Percentiles rank a stretch among this genome's conserved stretches.
These are phyloP conservation scores for Leucoraja erinaceus DNA, from an alignment of 2,113 vertebrate genomes.

Conservation along the genomic window DNA sequence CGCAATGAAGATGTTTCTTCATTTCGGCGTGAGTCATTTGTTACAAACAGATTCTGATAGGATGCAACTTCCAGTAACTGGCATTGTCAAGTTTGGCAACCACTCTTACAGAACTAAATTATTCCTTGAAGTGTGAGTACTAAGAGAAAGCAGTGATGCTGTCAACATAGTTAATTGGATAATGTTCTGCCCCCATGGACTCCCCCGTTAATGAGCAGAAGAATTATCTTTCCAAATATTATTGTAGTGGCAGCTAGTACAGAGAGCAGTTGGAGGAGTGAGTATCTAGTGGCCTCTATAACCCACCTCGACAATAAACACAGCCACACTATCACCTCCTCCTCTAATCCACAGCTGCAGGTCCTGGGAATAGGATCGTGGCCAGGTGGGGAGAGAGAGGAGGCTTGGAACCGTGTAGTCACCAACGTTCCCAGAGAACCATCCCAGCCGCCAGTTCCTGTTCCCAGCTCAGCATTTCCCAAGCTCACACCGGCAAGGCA, in stretches of 20 bases:
- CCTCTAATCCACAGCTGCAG: background rate
- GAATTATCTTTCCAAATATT: conserved; percentile 27
- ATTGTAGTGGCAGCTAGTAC: background rate
- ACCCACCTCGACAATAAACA: background rate
- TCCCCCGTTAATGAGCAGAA: background rate
- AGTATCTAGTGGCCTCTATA: background rate
- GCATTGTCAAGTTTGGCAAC: background rate
- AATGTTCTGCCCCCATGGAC: background rate
- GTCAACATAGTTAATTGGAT: background rate
- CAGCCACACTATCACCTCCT: background rate
- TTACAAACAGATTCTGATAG: background rate
- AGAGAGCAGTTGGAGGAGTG: background rate
- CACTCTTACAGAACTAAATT: background rate
- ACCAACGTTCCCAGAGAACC: background rate
- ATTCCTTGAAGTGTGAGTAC: background rate
- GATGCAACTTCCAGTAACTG: background rate
- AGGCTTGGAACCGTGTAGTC: background rate
- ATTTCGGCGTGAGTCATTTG: background rate
- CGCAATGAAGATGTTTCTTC: background rate
- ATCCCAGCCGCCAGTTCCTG: no score
- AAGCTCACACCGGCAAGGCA: no score
- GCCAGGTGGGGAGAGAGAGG: background rate
- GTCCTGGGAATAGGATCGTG: background rate
- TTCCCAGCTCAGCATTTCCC: no score
- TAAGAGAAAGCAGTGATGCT: background rate